Conservation (phyloP, 2,888 invertebrate species). For the Serripes groenlandicus region DNA sequence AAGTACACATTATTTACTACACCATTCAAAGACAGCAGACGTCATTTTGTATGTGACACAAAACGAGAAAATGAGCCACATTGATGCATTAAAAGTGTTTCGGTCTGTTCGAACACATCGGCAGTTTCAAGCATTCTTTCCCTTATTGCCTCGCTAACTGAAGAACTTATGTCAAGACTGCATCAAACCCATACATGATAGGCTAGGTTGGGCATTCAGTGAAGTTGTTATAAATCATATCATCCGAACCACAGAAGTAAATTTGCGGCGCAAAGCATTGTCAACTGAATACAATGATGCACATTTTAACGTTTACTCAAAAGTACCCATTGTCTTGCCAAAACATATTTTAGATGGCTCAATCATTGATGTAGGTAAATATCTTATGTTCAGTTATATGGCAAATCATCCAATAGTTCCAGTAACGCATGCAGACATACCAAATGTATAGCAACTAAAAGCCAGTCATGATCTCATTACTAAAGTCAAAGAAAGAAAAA, state of each 20-base stretch:
- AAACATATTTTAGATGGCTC: no score
- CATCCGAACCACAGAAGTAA: conserved; percentile 10
- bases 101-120: conserved; percentile 26
- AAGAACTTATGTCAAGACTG: neutral
- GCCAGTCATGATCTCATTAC: no score
- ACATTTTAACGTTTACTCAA: no score
- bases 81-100: conserved; percentile 47
- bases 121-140: conserved; percentile 46
- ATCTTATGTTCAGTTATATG: no score
- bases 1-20: conserved; percentile 52
- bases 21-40: conserved; percentile 37
- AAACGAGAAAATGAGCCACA: conserved; percentile 59
- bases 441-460: no score
- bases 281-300: neutral
- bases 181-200: neutral
- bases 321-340: no score
- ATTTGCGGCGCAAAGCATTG: conserved; percentile 27
- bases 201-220: conserved; percentile 9
- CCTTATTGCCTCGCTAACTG: conserved; percentile 40
- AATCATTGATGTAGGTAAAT: no score
- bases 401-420: no score
- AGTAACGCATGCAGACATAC: no score
- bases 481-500: conserved; percentile 41
- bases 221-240: conserved; percentile 18
- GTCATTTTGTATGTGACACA: conserved; percentile 58